phyloP scores from a whole-genome alignment of 2,888 invertebrate species.

The Leptopilina syphax region DNA sequence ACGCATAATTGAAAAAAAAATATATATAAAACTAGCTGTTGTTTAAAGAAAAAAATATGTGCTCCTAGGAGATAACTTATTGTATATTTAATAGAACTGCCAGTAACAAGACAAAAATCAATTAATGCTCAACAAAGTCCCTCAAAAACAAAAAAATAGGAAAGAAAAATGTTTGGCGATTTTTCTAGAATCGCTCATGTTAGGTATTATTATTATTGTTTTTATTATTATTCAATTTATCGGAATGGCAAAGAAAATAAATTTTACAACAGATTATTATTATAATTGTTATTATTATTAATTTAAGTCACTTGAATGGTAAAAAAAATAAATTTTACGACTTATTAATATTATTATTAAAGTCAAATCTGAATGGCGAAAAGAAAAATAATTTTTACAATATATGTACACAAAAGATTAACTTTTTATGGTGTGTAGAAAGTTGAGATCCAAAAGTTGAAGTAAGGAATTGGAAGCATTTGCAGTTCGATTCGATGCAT shows the following conservation, averaged over 20 bases:
- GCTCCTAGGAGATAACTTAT: slow-evolving; percentile 54
- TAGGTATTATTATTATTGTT: too few species aligned
- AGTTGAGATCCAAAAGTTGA: slow-evolving; percentile 68
- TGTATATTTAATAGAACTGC: slow-evolving; percentile 70
- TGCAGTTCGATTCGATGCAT: slow-evolving; percentile 65
- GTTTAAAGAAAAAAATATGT: slow-evolving; percentile 45
- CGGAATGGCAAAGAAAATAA: too few species aligned
- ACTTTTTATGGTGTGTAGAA: slow-evolving; percentile 70
- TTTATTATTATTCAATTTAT: too few species aligned
- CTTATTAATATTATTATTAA: slow-evolving; percentile 40
- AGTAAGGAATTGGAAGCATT: slow-evolving; percentile 65
- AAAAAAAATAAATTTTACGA: too few species aligned
- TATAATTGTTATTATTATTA: too few species aligned
- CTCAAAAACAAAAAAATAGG: slow-evolving; percentile 45
- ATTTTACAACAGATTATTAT: too few species aligned
- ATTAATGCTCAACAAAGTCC: slow-evolving; percentile 71
- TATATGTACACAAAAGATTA: slow-evolving; percentile 43
- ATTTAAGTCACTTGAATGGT: too few species aligned
- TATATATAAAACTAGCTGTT: slow-evolving; percentile 35
- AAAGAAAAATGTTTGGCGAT: slow-evolving; percentile 41
- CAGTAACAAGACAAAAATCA: slow-evolving; percentile 65
- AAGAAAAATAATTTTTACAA: slow-evolving; percentile 46
- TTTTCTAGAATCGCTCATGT: slow-evolving; percentile 48
- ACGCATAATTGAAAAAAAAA: slow-evolving; percentile 35
- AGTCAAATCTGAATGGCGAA: slow-evolving; percentile 39